These are phyloP conservation scores for Antennarius striatus DNA, from an alignment of 2,113 vertebrate species.

Conservation along the genomic window DNA sequence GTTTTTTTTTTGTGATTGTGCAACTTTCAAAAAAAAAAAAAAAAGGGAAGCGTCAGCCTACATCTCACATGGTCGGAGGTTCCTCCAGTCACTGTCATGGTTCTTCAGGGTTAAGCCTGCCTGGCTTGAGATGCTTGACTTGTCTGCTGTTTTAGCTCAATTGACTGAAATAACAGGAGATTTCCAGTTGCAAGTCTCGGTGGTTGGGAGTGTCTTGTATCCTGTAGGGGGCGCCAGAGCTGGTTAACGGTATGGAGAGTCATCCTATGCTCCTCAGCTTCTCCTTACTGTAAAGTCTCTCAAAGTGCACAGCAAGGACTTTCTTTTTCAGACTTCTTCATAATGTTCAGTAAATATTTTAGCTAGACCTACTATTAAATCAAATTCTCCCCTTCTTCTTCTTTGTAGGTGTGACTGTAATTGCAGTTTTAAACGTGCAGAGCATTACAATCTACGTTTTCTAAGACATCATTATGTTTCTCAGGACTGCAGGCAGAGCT, in stretches of 20 bases:
- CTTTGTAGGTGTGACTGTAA: not conserved
- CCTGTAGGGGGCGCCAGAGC: conserved; percentile 72
- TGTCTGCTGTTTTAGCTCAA: conserved; percentile 34
- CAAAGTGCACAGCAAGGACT: too few relatives aligned
- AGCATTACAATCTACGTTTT: too few relatives aligned
- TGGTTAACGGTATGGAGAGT: conserved; percentile 15
- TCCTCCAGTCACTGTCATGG: too few relatives aligned
- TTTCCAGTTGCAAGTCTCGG: conserved; percentile 28
- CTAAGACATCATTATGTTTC: too few relatives aligned
- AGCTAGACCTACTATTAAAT: conserved; percentile 6
- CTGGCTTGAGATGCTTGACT: not conserved
- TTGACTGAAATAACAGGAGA: conserved; percentile 26
- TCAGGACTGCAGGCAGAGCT: not conserved
- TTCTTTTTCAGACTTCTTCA: too few relatives aligned
- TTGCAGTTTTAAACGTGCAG: too few relatives aligned
- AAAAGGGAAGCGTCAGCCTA: conserved; percentile 24
- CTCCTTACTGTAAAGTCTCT: conserved; percentile 3
- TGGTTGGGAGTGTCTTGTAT: conserved; percentile 6
- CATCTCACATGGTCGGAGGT: too few relatives aligned
- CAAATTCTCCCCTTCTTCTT: not conserved
- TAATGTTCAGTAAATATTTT: conserved; percentile 6
- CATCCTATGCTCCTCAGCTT: conserved; percentile 19
- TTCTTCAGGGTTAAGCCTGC: conserved; percentile 1
- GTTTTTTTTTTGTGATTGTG: conserved; percentile 11
- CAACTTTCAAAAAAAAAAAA: conserved; percentile 6